Conservation (phyloP, 2,797 vertebrate species). For the Protonibea diacanthus region DNA sequence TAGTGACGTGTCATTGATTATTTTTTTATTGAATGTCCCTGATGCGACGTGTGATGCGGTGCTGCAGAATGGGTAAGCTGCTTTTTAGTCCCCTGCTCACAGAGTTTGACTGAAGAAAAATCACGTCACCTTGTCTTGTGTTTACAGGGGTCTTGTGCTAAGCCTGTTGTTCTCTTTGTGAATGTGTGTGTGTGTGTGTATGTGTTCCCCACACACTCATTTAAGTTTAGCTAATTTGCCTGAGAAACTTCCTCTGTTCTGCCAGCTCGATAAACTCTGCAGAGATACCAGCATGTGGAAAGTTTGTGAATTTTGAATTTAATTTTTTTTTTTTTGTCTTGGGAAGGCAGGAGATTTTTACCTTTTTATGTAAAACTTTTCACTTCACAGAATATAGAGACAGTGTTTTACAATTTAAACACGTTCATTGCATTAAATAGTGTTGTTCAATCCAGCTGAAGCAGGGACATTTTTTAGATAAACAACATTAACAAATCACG, state of each 20-base stretch:
- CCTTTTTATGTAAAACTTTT: not conserved
- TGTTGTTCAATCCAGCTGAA: not conserved
- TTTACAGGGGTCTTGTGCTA: constrained; percentile 4
- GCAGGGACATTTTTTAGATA: not conserved
- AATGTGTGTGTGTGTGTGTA: not conserved
- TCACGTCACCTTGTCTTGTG: constrained; percentile 14
- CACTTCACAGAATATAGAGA: not conserved
- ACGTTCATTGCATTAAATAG: not conserved
- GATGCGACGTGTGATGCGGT: constrained; percentile 48
- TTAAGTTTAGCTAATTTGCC: not conserved
- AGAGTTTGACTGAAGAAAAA: constrained; percentile 6
- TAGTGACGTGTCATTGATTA: constrained; percentile 14
- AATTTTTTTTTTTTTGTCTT: not conserved
- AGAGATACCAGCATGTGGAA: not conserved
- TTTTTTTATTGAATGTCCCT: constrained; percentile 35
- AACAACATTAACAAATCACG: not conserved
- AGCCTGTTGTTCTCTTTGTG: not conserved
- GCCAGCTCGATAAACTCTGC: constrained; percentile 1
- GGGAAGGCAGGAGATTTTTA: not conserved
- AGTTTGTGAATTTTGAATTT: constrained; percentile 3
- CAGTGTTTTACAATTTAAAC: not conserved
- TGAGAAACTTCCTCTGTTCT: constrained; percentile 16
- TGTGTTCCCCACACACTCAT: constrained; percentile 7
- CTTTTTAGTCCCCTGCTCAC: not conserved
- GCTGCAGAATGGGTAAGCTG: constrained; percentile 51